Percentiles rank a stretch among this genome's conserved stretches.
Evolutionary conservation across 2,888 invertebrate genomes (phyloP).

Genomic region (Branchinecta sandiegonensis): DNA sequence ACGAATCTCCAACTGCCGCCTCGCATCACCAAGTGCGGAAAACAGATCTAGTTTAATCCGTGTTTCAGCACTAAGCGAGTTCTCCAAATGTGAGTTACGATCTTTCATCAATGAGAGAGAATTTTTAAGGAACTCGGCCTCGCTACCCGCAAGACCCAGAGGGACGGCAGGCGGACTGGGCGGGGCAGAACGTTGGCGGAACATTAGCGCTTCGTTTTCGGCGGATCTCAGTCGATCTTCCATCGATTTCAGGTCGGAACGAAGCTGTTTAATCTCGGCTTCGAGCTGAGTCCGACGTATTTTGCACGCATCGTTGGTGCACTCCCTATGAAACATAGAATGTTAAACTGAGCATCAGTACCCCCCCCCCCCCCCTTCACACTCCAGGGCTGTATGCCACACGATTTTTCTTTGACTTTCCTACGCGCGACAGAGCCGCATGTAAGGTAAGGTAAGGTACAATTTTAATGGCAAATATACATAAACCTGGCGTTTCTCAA

Average conservation of each 20-base stretch:
- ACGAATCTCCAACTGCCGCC: slow-evolving; percentile 70
- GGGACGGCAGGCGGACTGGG: slow-evolving; percentile 15
- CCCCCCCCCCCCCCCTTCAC: too few species aligned
- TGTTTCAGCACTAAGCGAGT: slow-evolving; percentile 88
- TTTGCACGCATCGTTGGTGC: slow-evolving; percentile 44
- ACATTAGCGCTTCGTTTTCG: slow-evolving; percentile 44
- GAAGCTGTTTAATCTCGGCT: slow-evolving; percentile 48
- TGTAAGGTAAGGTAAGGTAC: too few species aligned
- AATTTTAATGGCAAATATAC: too few species aligned
- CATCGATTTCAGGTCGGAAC: slow-evolving; percentile 45
- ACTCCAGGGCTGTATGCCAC: too few species aligned
- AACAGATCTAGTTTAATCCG: slow-evolving; percentile 94
- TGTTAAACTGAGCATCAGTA: not conserved
- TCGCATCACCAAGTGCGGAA: slow-evolving; percentile 88
- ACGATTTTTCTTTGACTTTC: too few species aligned
- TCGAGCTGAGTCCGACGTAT: slow-evolving; percentile 46
- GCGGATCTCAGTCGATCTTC: slow-evolving; percentile 47
- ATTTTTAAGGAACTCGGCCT: slow-evolving; percentile 59
- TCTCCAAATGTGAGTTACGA: slow-evolving; percentile 79
- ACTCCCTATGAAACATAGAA: slow-evolving; percentile 29
- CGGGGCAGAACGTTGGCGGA: slow-evolving; percentile 16
- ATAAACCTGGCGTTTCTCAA: too few species aligned
- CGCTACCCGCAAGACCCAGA: slow-evolving; percentile 27
- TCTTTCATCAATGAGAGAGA: slow-evolving; percentile 72
- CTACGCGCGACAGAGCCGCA: too few species aligned